A percentile compares a stretch with the other conserved stretches of the same genome.
These are phyloP conservation scores for Cheilosia impressa DNA, from an alignment of 2,888 invertebrate genomes.

Conservation along the genomic window DNA sequence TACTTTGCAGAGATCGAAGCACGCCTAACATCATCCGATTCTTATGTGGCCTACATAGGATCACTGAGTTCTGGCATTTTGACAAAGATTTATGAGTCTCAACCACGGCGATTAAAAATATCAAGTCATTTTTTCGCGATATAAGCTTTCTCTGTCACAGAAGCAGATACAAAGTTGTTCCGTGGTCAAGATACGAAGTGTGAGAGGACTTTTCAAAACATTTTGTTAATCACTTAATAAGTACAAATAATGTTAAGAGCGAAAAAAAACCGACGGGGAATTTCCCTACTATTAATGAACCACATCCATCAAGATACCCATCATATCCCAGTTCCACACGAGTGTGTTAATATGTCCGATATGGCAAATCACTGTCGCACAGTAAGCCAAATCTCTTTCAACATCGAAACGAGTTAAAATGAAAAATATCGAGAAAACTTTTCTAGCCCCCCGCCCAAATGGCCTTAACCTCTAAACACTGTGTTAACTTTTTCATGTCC, in stretches of 20 bases:
- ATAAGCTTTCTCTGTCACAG: too few species aligned
- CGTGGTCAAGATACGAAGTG: neutral
- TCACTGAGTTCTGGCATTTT: too few species aligned
- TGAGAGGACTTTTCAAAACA: too few species aligned
- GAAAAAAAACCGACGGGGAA: too few species aligned
- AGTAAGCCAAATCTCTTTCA: neutral
- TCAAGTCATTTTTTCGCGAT: too few species aligned
- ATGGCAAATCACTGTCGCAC: conserved; percentile 51
- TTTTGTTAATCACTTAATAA: neutral
- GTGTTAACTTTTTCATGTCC: conserved; percentile 10
- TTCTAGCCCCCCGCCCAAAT: conserved; percentile 13
- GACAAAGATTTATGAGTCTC: too few species aligned
- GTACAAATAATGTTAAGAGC: neutral
- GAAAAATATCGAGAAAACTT: conserved; percentile 59
- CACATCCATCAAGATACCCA: conserved; percentile 49
- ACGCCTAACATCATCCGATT: too few species aligned
- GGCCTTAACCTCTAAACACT: conserved; percentile 29
- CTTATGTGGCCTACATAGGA: too few species aligned
- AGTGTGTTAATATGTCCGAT: conserved; percentile 62
- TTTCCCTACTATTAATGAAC: too few species aligned
- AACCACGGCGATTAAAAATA: too few species aligned
- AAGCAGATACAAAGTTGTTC: too few species aligned
- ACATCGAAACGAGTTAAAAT: conserved; percentile 49
- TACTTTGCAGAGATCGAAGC: too few species aligned
- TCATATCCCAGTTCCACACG: conserved; percentile 22